Base-by-base conservation (phyloP, 2,113 vertebrate species). In the Pontoporia blainvillei region DNA sequence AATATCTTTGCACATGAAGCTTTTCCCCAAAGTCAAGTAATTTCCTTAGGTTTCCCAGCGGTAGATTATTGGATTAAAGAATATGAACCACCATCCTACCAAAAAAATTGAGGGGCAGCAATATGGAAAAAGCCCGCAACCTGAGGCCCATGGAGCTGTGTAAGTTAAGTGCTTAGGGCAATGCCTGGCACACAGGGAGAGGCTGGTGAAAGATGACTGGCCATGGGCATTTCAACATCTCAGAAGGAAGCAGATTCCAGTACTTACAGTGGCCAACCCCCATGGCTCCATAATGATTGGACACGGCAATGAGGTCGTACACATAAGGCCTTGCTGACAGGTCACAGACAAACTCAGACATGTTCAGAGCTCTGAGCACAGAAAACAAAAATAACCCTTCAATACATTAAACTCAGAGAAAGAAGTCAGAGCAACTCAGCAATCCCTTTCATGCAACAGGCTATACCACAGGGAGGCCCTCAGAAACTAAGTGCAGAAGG, bases 221-320 rank as follows among this genome's bases (percentile, higher is more conserved):
- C 12, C 4, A 1, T 23, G 52, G 34, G 5, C 18, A 34, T 9
- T 57, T 84, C 67, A 57, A 29, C 2, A 92, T 9, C 11, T 90
- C 44, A 69, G 78, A 84, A 79, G 49, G 12, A 36, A 82, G 66
- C 54, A 93, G 91, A 69, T 82, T 64, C 59, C 85, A 59, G 64
- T 97, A 99, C 99, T 99, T 97, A 99, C 99, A 99, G 98, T 99
- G 99, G 92, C 99, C 99, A 66, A 99, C 99, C 75, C 99, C 99
- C 99, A 99, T 99, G 98, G 99, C 99, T 98, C 99, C 99, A 83
- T 99, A 99, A 98, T 99, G 99, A 98, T 99, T 99, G 88, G 99
- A 99, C 96, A 99, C 99, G 1, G 99, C 99, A 86, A 99, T 98
- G 91, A 99, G 99, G 98, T 99, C 99, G 34, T 99, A 99, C 41